Evolutionary conservation across 2,888 invertebrate genomes (phyloP).

Genomic region (Pantelozetes paolii): DNA sequence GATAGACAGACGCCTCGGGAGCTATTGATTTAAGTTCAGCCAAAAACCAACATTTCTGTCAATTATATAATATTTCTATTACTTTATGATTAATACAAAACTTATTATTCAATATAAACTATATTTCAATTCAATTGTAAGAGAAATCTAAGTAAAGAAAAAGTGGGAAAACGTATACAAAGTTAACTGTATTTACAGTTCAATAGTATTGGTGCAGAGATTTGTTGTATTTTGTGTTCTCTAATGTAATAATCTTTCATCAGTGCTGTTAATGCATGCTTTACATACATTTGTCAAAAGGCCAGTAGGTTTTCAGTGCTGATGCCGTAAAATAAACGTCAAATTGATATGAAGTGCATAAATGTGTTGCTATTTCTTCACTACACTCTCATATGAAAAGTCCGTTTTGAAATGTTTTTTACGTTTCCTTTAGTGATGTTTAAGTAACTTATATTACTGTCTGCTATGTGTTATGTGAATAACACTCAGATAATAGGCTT

Average conservation of each 20-base stretch:
- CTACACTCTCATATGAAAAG: background rate
- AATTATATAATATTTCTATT: background rate
- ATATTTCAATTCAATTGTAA: background rate
- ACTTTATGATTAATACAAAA: too few relatives aligned
- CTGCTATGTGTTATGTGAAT: background rate
- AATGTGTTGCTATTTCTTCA: background rate
- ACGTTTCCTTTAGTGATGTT: too few relatives aligned
- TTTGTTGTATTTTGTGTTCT: background rate
- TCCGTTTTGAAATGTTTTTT: background rate
- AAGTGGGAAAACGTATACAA: background rate
- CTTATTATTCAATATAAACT: constrained; percentile 4
- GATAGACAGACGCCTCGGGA: constrained; percentile 26
- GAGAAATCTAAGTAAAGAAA: background rate
- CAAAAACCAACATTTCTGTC: background rate
- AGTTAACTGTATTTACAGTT: background rate
- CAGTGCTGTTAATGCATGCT: constrained; percentile 21
- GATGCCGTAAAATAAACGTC: background rate
- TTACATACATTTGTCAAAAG: constrained; percentile 29
- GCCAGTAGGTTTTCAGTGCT: constrained; percentile 13
- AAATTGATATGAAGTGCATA: constrained; percentile 29
- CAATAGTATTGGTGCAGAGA: background rate
- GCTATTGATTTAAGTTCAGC: constrained; percentile 10
- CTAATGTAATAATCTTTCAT: constrained; percentile 24
- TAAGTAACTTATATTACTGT: background rate
- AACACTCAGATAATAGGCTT: background rate